phyloP scores from a whole-genome alignment of 2,797 vertebrate species.

The Chrysocyon brachyurus region DNA sequence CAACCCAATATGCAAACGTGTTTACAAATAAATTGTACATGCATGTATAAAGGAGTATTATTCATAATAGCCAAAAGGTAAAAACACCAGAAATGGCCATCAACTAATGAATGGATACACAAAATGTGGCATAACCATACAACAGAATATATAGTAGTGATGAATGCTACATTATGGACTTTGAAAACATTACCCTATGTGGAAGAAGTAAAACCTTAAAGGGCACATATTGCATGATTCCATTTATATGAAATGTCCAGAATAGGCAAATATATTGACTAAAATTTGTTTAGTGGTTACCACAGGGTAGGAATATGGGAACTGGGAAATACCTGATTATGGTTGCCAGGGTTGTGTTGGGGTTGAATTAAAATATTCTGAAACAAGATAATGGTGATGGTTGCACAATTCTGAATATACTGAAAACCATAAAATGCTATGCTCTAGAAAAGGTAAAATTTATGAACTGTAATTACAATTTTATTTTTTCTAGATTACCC shows the following conservation, averaged over 20 bases:
- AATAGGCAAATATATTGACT: background rate
- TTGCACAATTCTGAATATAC: background rate
- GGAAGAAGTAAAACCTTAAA: background rate
- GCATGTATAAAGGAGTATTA: background rate
- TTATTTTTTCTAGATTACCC: background rate
- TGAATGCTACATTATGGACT: background rate
- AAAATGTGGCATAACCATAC: background rate
- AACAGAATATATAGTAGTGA: background rate
- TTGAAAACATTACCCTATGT: background rate
- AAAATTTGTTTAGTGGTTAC: background rate
- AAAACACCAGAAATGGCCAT: background rate
- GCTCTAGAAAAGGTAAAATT: background rate
- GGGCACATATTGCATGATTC: background rate
- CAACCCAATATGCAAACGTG: background rate
- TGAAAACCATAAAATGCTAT: background rate
- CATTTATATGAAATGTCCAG: background rate
- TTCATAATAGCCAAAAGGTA: background rate
- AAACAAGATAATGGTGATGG: background rate
- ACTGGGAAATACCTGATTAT: background rate
- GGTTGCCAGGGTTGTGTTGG: background rate
- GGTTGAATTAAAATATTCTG: background rate
- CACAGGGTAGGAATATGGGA: background rate
- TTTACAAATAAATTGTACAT: background rate
- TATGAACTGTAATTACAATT: background rate
- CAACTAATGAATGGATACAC: background rate